These are phyloP conservation scores for Diorhabda carinulata DNA, from an alignment of 1,140 invertebrate species.

Conservation along the genomic window DNA sequence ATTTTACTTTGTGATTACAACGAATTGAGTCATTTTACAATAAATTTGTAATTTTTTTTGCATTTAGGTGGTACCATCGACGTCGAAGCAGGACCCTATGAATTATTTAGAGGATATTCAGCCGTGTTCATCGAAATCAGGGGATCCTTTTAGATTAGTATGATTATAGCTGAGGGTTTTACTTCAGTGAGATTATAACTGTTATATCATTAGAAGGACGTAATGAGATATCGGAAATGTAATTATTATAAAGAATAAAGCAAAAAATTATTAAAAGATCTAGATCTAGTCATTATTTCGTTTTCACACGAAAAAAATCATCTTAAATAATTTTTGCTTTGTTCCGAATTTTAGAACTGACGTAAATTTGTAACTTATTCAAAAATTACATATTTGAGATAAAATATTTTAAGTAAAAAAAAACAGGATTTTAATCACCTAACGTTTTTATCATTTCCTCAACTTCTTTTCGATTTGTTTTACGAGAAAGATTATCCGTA, in stretches of 20 bases:
- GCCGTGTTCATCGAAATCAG: conserved; percentile 46
- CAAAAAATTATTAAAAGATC: background rate
- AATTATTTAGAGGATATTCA: conserved; percentile 46
- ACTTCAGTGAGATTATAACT: conserved; percentile 22
- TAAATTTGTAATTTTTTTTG: no score
- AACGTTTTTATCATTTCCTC: no score
- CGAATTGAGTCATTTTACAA: no score
- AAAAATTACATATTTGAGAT: background rate
- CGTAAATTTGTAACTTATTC: background rate
- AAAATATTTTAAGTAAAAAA: no score
- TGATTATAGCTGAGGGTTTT: conserved; percentile 33
- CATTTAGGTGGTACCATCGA: conserved; percentile 34
- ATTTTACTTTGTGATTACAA: no score
- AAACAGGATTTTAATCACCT: no score
- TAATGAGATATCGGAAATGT: background rate
- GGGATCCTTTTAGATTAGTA: conserved; percentile 36
- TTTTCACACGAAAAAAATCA: background rate
- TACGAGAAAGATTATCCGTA: no score
- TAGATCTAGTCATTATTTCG: background rate
- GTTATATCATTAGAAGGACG: conserved; percentile 22
- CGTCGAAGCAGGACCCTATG: conserved; percentile 38
- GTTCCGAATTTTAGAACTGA: background rate
- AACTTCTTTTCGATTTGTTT: no score
- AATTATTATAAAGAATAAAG: background rate
- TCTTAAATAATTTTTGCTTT: background rate